These are phyloP conservation scores for Pseudopodoces humilis DNA, from an alignment of 2,113 vertebrate genomes.

Conservation along the genomic window DNA sequence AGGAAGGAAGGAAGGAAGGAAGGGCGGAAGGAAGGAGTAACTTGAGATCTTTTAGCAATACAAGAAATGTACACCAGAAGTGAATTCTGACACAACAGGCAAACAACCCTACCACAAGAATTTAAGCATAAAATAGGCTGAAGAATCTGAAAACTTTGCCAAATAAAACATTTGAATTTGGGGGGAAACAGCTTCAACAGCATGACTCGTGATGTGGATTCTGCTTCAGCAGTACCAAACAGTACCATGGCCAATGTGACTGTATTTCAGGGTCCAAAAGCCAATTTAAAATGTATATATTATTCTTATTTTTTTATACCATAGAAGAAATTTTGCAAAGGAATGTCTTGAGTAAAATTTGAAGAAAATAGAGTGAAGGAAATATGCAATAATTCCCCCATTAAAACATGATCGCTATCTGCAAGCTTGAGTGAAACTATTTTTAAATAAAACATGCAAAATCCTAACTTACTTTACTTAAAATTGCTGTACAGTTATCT, in stretches of 20 bases:
- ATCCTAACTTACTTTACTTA: background rate
- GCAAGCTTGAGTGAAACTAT: background rate
- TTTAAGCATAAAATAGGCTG: background rate
- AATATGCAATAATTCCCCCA: background rate
- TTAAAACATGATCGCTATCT: background rate
- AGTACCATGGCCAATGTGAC: background rate
- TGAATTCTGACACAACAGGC: accelerated
- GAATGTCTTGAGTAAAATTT: background rate
- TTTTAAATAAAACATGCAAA: background rate
- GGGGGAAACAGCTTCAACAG: background rate
- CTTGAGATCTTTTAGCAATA: background rate
- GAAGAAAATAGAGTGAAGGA: background rate
- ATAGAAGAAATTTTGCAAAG: background rate
- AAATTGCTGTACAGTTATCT: background rate
- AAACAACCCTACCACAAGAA: background rate
- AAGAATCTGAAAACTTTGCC: background rate
- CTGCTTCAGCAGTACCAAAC: background rate
- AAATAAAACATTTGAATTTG: background rate
- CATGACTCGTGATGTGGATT: background rate
- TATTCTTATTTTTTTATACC: background rate
- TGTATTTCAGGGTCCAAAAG: background rate
- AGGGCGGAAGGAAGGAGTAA: background rate
- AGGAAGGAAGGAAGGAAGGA: no score
- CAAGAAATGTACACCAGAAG: background rate
- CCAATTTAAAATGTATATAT: background rate